Evolutionary conservation across 2,797 vertebrate species (phyloP).

Genomic region (Acestrorhynchus altus): DNA sequence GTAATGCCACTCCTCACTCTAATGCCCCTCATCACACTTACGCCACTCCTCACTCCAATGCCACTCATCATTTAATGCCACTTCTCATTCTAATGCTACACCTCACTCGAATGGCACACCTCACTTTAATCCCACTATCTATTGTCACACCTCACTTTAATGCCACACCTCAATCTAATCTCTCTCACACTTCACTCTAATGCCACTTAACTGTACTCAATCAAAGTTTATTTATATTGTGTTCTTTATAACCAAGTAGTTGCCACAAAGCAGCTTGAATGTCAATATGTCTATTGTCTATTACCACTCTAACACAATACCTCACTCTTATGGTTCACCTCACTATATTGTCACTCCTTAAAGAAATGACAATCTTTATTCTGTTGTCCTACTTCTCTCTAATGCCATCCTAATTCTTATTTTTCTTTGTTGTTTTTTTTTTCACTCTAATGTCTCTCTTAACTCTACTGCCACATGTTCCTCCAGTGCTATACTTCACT

Average conservation of each 20-base stretch:
- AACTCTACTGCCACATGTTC: background rate
- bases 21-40: background rate
- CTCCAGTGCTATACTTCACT: background rate
- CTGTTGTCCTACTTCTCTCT: too few relatives aligned
- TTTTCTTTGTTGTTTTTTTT: background rate
- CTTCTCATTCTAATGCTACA: background rate
- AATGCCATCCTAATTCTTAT: too few relatives aligned
- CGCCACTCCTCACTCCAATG: background rate
- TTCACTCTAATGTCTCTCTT: background rate
- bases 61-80: background rate
- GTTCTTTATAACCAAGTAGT: too few relatives aligned
- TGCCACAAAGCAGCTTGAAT: too few relatives aligned
- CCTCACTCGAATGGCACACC: background rate
- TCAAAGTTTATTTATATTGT: too few relatives aligned
- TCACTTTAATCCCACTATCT: background rate
- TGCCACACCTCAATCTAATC: background rate
- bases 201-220: too few relatives aligned
- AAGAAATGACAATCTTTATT: too few relatives aligned
- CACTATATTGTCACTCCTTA: too few relatives aligned
- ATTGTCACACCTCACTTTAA: background rate
- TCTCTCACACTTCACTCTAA: background rate
- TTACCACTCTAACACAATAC: too few relatives aligned
- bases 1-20: slow-evolving; percentile 69
- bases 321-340: too few relatives aligned
- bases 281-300: background rate